phyloP scores from a whole-genome alignment of 2,113 vertebrate genomes.

The Eubucco bourcierii region DNA sequence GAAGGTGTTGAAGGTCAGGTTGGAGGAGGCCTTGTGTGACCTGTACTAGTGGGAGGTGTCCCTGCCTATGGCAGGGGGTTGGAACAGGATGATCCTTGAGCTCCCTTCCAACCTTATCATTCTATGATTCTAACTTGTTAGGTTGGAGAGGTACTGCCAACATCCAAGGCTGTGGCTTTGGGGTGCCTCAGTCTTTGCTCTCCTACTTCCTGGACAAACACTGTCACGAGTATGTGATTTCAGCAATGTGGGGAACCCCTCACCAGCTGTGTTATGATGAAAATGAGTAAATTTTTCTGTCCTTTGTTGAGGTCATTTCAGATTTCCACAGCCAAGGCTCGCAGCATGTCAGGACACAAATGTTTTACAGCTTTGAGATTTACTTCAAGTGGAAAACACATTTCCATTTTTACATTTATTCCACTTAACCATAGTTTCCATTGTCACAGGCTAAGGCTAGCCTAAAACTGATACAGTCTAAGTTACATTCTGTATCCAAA shows the following conservation, averaged over 20 bases:
- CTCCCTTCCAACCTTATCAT: too few species aligned
- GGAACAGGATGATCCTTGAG: too few species aligned
- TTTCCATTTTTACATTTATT: constrained; percentile 34
- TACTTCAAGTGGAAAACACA: constrained; percentile 27
- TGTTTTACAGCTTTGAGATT: neutral
- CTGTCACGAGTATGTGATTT: neutral
- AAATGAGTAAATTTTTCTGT: constrained; percentile 21
- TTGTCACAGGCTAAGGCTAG: neutral
- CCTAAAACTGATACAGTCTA: neutral
- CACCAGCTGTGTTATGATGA: constrained; percentile 4
- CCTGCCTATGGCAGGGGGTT: too few species aligned
- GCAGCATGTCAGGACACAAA: neutral
- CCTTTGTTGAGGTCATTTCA: neutral
- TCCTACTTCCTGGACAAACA: constrained; percentile 31
- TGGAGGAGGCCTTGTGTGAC: too few species aligned
- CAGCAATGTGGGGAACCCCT: neutral
- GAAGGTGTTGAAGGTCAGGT: too few species aligned
- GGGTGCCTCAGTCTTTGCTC: constrained; percentile 1
- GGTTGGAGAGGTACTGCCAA: neutral
- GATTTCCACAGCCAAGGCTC: neutral
- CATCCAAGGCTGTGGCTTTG: neutral
- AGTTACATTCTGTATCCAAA: neutral
- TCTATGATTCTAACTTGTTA: neutral
- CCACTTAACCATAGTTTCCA: neutral
- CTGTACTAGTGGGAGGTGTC: too few species aligned